Percentiles rank a stretch among this genome's conserved stretches.
Evolutionary conservation across 2,113 vertebrate species (phyloP).

Genomic region (Platichthys stellatus): DNA sequence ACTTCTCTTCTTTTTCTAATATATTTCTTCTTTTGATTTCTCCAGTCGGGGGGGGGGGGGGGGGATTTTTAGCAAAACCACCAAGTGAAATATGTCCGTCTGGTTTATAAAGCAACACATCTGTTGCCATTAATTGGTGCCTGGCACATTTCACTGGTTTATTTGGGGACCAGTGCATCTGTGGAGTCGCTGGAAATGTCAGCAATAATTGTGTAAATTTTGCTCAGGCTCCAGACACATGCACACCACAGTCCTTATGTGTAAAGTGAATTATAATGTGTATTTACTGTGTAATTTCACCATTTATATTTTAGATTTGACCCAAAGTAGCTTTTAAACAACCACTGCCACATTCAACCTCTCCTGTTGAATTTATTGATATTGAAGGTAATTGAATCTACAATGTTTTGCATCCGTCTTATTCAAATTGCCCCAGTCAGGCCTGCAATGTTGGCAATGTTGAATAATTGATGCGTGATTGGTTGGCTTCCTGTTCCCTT

Average conservation of each 20-base stretch:
- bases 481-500: no score
- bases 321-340: not conserved
- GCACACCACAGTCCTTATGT: not conserved
- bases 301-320: not conserved
- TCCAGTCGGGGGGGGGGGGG: conserved; percentile 14
- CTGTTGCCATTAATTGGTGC: conserved; percentile 74
- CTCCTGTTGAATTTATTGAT: not conserved
- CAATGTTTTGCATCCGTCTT: no score
- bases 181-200: conserved; percentile 67
- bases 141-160: conserved; percentile 64
- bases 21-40: conserved; percentile 35
- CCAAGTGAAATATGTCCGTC: conserved; percentile 22
- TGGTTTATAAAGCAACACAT: conserved; percentile 65
- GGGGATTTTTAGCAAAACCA: conserved; percentile 40
- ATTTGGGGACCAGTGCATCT: conserved; percentile 38
- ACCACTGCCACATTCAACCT: not conserved
- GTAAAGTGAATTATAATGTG: not conserved
- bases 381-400: no score
- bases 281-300: not conserved
- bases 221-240: not conserved
- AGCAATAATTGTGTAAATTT: conserved; percentile 59
- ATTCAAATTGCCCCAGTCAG: no score
- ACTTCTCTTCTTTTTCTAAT: conserved; percentile 9
- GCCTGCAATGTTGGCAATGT: no score
- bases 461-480: no score